Conservation (phyloP, 2,113 vertebrate species). For the Crotalus horridus region DNA sequence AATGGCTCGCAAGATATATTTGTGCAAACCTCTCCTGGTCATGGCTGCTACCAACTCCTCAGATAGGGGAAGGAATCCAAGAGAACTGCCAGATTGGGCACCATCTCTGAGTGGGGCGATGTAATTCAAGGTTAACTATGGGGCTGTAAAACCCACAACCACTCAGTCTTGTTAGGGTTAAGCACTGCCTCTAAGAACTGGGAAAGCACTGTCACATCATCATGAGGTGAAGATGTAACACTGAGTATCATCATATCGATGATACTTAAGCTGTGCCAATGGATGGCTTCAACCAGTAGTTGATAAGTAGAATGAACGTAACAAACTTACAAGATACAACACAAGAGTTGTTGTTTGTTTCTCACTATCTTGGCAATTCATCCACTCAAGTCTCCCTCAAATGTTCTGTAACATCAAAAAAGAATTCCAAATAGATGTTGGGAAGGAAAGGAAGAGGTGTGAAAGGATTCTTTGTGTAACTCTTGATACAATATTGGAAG, state of each 20-base stretch:
- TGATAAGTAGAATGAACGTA: not conserved
- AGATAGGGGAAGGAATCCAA: not conserved
- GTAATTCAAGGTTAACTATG: not conserved
- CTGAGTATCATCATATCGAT: not conserved
- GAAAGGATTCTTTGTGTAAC: not conserved
- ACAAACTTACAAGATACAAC: not conserved
- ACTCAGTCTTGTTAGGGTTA: not conserved
- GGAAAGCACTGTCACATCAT: not conserved
- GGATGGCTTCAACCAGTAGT: not conserved
- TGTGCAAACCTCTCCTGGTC: not conserved
- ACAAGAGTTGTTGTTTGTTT: not conserved
- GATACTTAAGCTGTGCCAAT: not conserved
- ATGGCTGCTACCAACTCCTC: not conserved
- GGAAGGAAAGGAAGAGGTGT: not conserved
- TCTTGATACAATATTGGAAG: not conserved
- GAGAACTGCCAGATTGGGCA: not conserved
- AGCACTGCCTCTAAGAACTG: not conserved
- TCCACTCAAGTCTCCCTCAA: not conserved
- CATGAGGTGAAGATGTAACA: not conserved
- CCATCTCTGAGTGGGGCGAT: not conserved
- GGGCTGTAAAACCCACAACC: not conserved
- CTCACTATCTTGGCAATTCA: not conserved
- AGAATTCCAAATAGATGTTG: not conserved
- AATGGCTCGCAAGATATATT: not conserved
- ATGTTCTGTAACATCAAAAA: not conserved